A percentile compares a stretch with the other conserved stretches of the same genome.
Evolutionary conservation across 2,113 vertebrate species (phyloP).

Genomic region (Columba livia): DNA sequence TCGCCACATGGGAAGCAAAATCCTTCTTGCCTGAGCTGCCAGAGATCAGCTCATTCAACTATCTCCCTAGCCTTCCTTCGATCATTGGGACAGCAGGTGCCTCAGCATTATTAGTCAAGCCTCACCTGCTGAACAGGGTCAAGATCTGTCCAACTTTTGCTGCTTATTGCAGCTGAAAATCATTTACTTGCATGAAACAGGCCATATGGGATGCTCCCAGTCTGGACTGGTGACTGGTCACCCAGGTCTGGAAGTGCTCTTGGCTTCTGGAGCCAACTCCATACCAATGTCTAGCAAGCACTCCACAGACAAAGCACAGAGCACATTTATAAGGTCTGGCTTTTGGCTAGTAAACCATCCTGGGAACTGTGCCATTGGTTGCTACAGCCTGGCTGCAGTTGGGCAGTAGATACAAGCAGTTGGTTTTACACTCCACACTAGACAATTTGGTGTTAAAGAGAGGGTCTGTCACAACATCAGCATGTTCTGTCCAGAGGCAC

Average conservation of each 20-base stretch:
- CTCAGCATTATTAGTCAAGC: not conserved
- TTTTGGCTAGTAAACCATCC: not conserved
- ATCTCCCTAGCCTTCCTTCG: not conserved
- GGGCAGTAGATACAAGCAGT: not conserved
- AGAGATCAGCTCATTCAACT: not conserved
- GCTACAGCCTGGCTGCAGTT: not conserved
- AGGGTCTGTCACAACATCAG: not conserved
- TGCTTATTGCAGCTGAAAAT: not conserved
- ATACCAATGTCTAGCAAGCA: not conserved
- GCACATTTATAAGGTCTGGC: not conserved
- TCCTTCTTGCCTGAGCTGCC: not conserved
- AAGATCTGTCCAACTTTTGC: not conserved
- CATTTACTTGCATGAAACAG: not conserved
- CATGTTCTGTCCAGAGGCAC: not conserved
- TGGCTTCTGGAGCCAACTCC: not conserved
- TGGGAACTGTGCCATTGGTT: not conserved
- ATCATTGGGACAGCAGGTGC: not conserved
- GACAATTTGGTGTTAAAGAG: not conserved
- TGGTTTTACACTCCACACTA: not conserved
- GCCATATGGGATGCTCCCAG: not conserved
- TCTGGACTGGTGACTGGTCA: not conserved
- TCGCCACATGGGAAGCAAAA: not conserved
- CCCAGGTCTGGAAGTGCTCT: not conserved
- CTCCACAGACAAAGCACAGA: not conserved
- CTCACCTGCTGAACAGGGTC: not conserved